Conservation (phyloP, 2,797 vertebrate genomes). For the Epinephelus coioides region DNA sequence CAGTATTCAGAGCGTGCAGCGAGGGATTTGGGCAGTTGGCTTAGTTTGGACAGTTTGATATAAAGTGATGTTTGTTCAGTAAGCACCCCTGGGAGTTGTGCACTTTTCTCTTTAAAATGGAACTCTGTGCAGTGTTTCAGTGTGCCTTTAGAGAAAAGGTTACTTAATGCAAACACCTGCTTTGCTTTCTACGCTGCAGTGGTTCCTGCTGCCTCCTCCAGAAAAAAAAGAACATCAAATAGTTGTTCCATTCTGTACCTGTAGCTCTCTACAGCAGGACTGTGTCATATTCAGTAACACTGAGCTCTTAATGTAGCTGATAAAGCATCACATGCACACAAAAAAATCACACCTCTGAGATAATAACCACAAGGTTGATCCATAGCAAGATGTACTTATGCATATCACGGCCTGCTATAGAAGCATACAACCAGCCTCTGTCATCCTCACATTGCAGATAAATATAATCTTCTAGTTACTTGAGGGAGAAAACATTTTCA, state of each 20-base stretch:
- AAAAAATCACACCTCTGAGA: not conserved
- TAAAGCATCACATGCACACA: conserved; percentile 11
- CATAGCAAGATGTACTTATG: conserved; percentile 1
- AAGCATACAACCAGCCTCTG: conserved; percentile 6
- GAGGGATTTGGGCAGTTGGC: conserved; percentile 42
- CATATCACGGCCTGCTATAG: conserved; percentile 6
- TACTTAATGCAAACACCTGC: conserved; percentile 38
- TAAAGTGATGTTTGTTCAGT: conserved; percentile 65
- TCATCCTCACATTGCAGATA: conserved; percentile 15
- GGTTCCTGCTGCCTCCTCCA: conserved; percentile 1
- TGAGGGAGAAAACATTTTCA: conserved; percentile 15
- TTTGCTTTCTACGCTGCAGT: conserved; percentile 13
- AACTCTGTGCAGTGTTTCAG: conserved; percentile 19
- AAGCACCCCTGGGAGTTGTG: conserved; percentile 49
- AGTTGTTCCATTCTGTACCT: conserved; percentile 1
- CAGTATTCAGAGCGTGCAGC: conserved; percentile 40
- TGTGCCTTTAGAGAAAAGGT: conserved; percentile 26
- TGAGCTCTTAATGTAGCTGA: not conserved
- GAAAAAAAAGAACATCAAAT: not conserved
- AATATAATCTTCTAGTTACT: conserved; percentile 25
- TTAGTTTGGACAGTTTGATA: conserved; percentile 66
- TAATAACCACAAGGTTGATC: conserved; percentile 7
- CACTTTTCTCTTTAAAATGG: conserved; percentile 46
- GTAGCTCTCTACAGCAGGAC: not conserved
- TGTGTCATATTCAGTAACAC: conserved; percentile 7